These are phyloP conservation scores for Drosophila biarmipes DNA, from an alignment of 1,140 invertebrate genomes.

Conservation along the genomic window DNA sequence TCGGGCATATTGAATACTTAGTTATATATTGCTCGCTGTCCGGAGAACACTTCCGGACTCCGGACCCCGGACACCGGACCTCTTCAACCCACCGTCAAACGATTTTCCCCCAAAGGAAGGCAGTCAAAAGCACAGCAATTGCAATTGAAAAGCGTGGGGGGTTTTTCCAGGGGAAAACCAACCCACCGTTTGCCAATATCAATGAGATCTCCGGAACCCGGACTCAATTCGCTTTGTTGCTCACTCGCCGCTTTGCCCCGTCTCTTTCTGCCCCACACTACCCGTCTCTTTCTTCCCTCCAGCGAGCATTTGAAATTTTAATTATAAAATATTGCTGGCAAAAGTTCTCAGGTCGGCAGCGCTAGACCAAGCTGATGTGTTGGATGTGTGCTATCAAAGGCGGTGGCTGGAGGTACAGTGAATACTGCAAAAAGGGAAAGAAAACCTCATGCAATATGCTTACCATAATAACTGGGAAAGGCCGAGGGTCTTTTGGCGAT, in stretches of 20 bases:
- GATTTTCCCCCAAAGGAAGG: background rate
- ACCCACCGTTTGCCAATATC: conserved; percentile 45
- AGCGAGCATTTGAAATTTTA: conserved; percentile 60
- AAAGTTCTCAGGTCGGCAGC: conserved; percentile 46
- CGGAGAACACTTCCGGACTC: conserved; percentile 32
- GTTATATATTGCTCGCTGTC: conserved; percentile 22
- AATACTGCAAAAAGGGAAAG: background rate
- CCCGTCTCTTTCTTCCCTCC: conserved; percentile 10
- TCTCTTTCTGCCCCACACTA: background rate
- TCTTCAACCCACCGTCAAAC: background rate
- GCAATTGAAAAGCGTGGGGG: conserved; percentile 34
- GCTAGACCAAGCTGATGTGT: conserved; percentile 33
- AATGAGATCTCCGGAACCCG: conserved; percentile 45
- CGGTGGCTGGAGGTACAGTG: conserved; percentile 20
- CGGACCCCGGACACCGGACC: no score
- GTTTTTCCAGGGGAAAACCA: background rate
- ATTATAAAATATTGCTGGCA: conserved; percentile 65
- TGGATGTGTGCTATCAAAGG: conserved; percentile 40
- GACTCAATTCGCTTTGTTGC: conserved; percentile 49
- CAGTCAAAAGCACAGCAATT: conserved; percentile 14
- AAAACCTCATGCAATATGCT: background rate
- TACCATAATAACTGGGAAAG: background rate
- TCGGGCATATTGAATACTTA: conserved; percentile 57
- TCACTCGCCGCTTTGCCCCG: conserved; percentile 28
- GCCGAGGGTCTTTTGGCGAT: background rate